Evolutionary conservation across 92 coral and sea anemone genomes (phyloP), one percentile per base, ranked within the genome.

Genomic region (Zoanthus sansibaricus): DNA sequence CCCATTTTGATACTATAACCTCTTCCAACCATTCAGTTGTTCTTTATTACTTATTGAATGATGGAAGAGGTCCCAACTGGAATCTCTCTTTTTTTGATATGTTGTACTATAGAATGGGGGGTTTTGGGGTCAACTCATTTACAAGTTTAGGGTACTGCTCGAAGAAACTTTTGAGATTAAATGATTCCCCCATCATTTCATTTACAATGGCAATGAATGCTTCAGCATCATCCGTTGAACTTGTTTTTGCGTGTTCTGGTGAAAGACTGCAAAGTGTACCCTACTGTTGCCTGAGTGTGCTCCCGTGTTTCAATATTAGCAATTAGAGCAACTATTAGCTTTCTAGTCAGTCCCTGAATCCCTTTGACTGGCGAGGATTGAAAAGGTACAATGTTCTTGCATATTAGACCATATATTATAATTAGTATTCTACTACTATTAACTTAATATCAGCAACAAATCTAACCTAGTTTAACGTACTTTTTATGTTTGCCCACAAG

Each of bases 171-270:
- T 87, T 83, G 44, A 66, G 83, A 55, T 90, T 92, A 76, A 89
- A 92, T 2, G 71, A 5, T 6, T 6, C 20, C 7, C 89, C 94
- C 31, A 89, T 16, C 77, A 89, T 71, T 54, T 83, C 67, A 69
- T 92, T 92, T 1, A 92, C 16, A 1, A 83, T 48, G 20, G 95
- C 17, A 20, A 90, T 17, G 12, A 91, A 91, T 21, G 86, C 95
- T 61, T 93, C 93, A 0, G 91, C 96, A 83, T 90, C 94, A 73
- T 93, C 92, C 13, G 96, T 90, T 17, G 96, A 88, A 0, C 88
- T 71, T 17, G 93, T 90, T 75, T 92, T 79, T 11, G 91, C 91
- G 75, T 93, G 93, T 86, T 93, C 95, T 32, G 93, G 88, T 7
- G 86, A 83, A 17, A 92, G 66, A 3, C 37, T 72, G 33, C 75